These are phyloP conservation scores for Diadromus collaris DNA, from an alignment of 2,888 invertebrate genomes.

Conservation along the genomic window DNA sequence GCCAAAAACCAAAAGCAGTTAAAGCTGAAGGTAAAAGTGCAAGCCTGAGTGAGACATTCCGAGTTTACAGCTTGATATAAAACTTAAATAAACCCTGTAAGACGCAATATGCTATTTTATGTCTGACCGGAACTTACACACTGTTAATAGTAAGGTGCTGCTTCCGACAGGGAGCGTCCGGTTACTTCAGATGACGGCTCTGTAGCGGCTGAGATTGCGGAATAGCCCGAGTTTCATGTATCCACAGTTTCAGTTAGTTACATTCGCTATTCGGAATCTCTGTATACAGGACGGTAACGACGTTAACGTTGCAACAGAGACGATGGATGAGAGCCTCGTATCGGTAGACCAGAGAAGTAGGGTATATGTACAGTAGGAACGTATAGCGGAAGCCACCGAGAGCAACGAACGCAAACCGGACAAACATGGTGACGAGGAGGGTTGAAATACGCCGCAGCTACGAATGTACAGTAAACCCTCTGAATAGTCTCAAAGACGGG, in stretches of 20 bases:
- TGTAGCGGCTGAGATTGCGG: constrained; percentile 15
- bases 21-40: too few relatives aligned
- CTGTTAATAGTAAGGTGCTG: constrained; percentile 15
- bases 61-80: too few relatives aligned
- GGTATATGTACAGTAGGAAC: not conserved
- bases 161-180: not conserved
- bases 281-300: constrained; percentile 23
- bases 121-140: not conserved
- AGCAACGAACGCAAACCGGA: not conserved
- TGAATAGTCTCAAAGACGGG: not conserved
- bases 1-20: too few relatives aligned
- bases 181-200: not conserved
- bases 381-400: not conserved
- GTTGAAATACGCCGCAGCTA: not conserved
- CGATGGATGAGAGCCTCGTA: constrained; percentile 26
- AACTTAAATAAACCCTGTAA: not conserved
- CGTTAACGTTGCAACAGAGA: constrained; percentile 31
- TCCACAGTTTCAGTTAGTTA: constrained; percentile 33
- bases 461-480: not conserved
- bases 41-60: too few relatives aligned
- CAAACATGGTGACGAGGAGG: not conserved
- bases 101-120: constrained; percentile 8
- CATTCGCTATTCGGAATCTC: constrained; percentile 29
- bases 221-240: constrained; percentile 9
- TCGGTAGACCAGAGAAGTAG: not conserved